Percentiles rank a stretch among this genome's conserved stretches.
Evolutionary conservation across 1,140 invertebrate species (phyloP).

Genomic region (Pemphigus obesinymphae): DNA sequence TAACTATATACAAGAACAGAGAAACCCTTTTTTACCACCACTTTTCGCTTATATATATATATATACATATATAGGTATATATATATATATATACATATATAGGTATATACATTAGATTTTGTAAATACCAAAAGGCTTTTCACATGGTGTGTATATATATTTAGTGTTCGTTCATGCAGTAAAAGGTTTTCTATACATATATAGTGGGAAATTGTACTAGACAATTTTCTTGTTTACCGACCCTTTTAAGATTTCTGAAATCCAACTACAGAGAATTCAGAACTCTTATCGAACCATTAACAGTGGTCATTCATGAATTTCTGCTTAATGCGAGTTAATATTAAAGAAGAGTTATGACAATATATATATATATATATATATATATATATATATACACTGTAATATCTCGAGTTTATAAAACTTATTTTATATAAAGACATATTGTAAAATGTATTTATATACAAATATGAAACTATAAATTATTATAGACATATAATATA

Average conservation of each 20-base stretch:
- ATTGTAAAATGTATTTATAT: no score
- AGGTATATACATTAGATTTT: neutral
- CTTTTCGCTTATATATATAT: neutral
- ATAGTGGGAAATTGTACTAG: neutral
- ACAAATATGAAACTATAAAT: no score
- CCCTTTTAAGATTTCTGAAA: constrained; percentile 15
- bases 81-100: no score
- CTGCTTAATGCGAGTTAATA: neutral
- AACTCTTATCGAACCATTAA: neutral
- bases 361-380: no score
- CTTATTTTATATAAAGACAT: no score
- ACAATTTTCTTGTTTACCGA: neutral
- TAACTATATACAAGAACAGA: neutral
- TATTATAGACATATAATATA: no score
- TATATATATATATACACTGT: no score
- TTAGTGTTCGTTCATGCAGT: neutral
- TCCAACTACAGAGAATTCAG: neutral
- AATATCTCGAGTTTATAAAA: no score
- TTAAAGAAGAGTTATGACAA: neutral
- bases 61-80: no score
- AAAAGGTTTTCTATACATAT: neutral
- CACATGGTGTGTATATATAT: no score
- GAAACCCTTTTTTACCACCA: neutral
- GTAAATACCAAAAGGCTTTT: constrained; percentile 16
- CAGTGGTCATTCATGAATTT: neutral